Conservation (phyloP, 2,113 vertebrate genomes). For the Urocolius indicus region DNA sequence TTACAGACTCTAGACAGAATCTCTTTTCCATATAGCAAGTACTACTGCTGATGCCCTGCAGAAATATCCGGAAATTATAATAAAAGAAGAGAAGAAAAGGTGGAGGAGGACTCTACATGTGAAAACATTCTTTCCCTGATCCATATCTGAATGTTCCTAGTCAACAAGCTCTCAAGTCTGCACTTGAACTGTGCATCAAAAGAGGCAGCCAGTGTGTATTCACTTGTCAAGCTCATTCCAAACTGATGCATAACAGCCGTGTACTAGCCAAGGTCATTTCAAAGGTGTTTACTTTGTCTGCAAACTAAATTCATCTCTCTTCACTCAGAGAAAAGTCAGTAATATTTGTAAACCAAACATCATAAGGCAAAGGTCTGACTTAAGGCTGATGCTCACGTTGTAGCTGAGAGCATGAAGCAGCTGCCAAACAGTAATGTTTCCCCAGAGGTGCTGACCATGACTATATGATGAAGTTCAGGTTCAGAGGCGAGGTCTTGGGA, state of each 20-base stretch:
- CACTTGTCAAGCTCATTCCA: slow-evolving; percentile 41
- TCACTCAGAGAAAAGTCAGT: slow-evolving; percentile 23
- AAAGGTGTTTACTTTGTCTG: slow-evolving; percentile 64
- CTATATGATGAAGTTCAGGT: background rate
- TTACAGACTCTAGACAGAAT: background rate
- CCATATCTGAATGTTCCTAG: slow-evolving; percentile 48
- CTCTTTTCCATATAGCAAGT: background rate
- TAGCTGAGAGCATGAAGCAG: background rate
- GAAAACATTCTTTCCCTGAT: slow-evolving; percentile 54
- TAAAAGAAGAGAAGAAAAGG: slow-evolving; percentile 5
- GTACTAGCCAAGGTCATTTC: slow-evolving; percentile 56
- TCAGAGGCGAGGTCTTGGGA: background rate
- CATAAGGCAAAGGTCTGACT: background rate
- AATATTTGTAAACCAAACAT: slow-evolving; percentile 36
- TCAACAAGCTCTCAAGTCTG: slow-evolving; percentile 51
- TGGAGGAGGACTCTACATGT: slow-evolving; percentile 12
- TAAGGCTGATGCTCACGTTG: background rate
- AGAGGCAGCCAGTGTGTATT: slow-evolving; percentile 29
- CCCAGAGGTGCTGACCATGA: background rate
- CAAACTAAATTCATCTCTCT: slow-evolving; percentile 58
- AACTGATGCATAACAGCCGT: slow-evolving; percentile 23
- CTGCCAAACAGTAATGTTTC: background rate
- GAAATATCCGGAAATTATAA: background rate
- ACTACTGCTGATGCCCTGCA: background rate
- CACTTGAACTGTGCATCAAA: slow-evolving; percentile 47